phyloP scores from a whole-genome alignment of 2,113 vertebrate genomes.

The Chaenogobius annularis region DNA sequence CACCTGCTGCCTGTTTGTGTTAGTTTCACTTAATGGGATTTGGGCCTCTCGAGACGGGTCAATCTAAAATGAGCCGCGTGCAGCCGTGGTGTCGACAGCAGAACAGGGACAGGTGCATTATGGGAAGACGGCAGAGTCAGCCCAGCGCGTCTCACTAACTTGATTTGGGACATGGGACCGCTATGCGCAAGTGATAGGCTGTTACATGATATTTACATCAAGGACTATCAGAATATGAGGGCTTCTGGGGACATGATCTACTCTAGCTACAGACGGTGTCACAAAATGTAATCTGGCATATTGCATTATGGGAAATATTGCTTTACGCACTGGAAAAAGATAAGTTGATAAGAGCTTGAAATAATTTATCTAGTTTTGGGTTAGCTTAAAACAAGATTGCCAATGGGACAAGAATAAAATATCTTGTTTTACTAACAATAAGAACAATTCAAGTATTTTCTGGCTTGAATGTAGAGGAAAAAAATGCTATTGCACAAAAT shows the following conservation, averaged over 20 bases:
- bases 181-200: constrained; percentile 18
- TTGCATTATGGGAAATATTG: not conserved
- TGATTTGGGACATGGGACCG: constrained; percentile 35
- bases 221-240: not conserved
- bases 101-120: constrained; percentile 62
- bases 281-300: not conserved
- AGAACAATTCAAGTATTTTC: no score
- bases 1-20: constrained; percentile 48
- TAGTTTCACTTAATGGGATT: constrained; percentile 54
- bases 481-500: no score
- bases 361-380: no score
- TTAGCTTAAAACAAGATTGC: no score
- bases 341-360: no score
- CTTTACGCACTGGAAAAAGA: no score
- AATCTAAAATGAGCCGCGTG: constrained; percentile 47
- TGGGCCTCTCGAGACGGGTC: constrained; percentile 40
- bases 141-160: constrained; percentile 26
- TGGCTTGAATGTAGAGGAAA: no score
- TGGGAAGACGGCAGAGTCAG: constrained; percentile 12
- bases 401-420: no score
- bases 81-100: constrained; percentile 22
- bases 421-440: no score
- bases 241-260: not conserved
- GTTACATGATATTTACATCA: constrained; percentile 29
- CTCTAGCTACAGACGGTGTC: not conserved